These are phyloP conservation scores for Vulpes vulpes DNA, from an alignment of 2,113 vertebrate species.

Conservation along the genomic window DNA sequence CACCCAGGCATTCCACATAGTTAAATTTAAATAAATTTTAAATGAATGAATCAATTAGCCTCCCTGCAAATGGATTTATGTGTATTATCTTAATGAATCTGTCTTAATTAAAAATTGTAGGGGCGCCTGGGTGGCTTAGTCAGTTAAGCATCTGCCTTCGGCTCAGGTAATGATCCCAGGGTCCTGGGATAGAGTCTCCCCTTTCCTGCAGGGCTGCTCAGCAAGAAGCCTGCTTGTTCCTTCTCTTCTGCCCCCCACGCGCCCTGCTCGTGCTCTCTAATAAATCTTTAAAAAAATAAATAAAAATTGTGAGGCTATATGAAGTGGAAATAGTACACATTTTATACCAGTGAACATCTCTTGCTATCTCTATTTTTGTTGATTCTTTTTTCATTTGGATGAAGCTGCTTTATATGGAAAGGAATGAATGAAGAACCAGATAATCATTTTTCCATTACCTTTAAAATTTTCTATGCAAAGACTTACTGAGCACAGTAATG, in stretches of 20 bases:
- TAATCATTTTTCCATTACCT: neutral
- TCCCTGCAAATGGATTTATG: neutral
- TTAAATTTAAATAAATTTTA: constrained; percentile 41
- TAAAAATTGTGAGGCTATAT: neutral
- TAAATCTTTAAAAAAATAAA: too few species aligned
- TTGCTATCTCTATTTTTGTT: constrained; percentile 28
- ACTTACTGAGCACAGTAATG: neutral
- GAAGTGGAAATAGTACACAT: constrained; percentile 26
- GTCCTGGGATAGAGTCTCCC: too few species aligned
- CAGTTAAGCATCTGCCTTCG: neutral
- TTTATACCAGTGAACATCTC: constrained; percentile 39
- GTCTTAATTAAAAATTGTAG: constrained; percentile 29
- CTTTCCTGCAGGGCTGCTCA: too few species aligned
- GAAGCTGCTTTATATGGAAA: constrained; percentile 31
- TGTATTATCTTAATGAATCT: constrained; percentile 22
- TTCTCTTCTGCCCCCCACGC: too few species aligned
- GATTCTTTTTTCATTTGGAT: constrained; percentile 54
- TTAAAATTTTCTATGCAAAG: neutral
- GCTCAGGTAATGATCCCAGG: too few species aligned
- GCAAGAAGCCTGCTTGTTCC: too few species aligned
- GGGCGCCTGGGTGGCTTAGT: neutral
- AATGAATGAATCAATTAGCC: neutral
- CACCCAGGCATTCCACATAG: neutral
- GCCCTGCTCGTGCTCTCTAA: too few species aligned
- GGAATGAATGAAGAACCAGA: constrained; percentile 43